Evolutionary conservation across 2,888 invertebrate species (phyloP).

Genomic region (Willowsia nigromaculata): DNA sequence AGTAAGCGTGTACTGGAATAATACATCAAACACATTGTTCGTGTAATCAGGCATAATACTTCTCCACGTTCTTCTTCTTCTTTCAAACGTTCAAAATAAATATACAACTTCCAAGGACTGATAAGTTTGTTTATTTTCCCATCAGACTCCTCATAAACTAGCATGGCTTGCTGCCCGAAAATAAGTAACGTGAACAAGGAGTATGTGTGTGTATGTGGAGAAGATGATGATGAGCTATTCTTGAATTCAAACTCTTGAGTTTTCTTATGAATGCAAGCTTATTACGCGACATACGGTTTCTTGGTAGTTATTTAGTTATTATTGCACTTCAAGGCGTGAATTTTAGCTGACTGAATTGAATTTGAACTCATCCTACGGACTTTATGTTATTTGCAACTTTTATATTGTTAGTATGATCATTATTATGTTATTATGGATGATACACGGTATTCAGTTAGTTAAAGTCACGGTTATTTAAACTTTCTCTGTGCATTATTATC

Average conservation of each 20-base stretch:
- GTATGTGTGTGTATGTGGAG: background rate
- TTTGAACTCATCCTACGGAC: background rate
- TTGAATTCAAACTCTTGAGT: slow-evolving; percentile 21
- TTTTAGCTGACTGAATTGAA: background rate
- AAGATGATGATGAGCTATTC: slow-evolving; percentile 33
- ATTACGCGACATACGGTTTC: background rate
- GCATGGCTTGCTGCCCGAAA: slow-evolving; percentile 30
- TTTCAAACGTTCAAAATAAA: slow-evolving; percentile 56
- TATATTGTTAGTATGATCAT: slow-evolving; percentile 10
- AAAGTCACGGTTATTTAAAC: slow-evolving; percentile 11
- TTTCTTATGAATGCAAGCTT: background rate
- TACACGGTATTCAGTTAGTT: background rate
- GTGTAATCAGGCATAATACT: slow-evolving; percentile 23
- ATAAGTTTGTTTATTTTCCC: slow-evolving; percentile 67
- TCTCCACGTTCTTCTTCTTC: slow-evolving; percentile 6
- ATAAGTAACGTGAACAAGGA: background rate
- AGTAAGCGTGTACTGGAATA: slow-evolving; percentile 29
- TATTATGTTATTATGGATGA: background rate
- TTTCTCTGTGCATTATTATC: background rate
- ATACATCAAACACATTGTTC: slow-evolving; percentile 34
- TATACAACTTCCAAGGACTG: slow-evolving; percentile 64
- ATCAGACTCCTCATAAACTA: slow-evolving; percentile 50
- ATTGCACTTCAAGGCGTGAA: background rate
- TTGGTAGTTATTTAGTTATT: slow-evolving; percentile 18
- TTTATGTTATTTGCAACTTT: background rate